Conservation (phyloP, 2,888 invertebrate species). For the Meiosimyza decipiens region DNA sequence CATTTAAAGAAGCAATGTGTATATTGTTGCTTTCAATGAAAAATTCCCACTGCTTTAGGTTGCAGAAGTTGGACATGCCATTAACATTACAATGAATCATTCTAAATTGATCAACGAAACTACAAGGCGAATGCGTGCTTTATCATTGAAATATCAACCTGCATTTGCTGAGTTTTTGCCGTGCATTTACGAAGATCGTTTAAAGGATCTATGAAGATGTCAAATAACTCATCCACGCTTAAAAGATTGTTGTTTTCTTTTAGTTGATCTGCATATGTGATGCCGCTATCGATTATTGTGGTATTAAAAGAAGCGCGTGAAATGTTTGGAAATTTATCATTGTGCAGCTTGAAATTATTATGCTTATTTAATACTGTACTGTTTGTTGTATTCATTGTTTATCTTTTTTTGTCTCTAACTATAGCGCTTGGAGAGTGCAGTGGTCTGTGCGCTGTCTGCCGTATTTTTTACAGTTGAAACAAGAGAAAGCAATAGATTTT, state of each 20-base stretch:
- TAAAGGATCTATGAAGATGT: constrained; percentile 6
- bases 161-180: constrained; percentile 26
- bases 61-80: too few relatives aligned
- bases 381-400: neutral
- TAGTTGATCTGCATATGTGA: neutral
- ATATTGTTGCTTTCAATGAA: too few relatives aligned
- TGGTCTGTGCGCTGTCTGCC: constrained; percentile 20
- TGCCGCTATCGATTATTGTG: constrained; percentile 7
- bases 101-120: constrained; percentile 10
- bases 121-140: too few relatives aligned
- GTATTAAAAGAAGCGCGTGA: neutral
- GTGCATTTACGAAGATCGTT: constrained; percentile 19
- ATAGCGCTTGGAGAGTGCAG: too few relatives aligned
- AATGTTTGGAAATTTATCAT: constrained; percentile 3
- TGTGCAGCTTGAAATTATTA: neutral
- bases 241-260: constrained; percentile 5
- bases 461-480: too few relatives aligned
- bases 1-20: constrained; percentile 5
- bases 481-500: too few relatives aligned
- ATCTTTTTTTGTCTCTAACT: neutral
- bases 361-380: constrained; percentile 6
- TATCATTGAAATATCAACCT: constrained; percentile 7
- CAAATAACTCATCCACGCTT: constrained; percentile 15
- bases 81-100: constrained; percentile 32
- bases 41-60: too few relatives aligned